phyloP scores from a whole-genome alignment of 2,888 invertebrate genomes.

The Drosophila kuntzei region DNA sequence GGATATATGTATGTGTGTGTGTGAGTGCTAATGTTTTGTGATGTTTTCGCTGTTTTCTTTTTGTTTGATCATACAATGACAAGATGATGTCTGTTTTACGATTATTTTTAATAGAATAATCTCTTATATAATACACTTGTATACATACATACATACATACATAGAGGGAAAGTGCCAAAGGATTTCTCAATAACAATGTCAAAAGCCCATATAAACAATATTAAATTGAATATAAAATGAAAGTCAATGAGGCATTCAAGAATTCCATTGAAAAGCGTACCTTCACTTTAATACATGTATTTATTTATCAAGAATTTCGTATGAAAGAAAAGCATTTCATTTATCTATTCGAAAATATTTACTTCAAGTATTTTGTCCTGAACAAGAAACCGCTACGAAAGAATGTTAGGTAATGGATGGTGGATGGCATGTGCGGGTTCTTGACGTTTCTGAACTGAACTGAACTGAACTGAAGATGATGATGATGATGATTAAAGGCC shows the following conservation, averaged over 20 bases:
- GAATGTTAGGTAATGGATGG: slow-evolving; percentile 44
- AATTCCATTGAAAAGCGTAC: slow-evolving; percentile 6
- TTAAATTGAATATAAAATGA: slow-evolving; percentile 18
- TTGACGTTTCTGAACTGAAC: slow-evolving; percentile 34
- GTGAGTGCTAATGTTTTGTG: slow-evolving; percentile 60
- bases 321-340: slow-evolving; percentile 9
- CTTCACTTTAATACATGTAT: background rate
- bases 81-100: slow-evolving; percentile 55
- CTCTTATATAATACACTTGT: slow-evolving; percentile 40
- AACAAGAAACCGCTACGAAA: slow-evolving; percentile 16
- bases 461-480: too few species aligned
- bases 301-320: slow-evolving; percentile 12
- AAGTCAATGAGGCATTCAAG: slow-evolving; percentile 15
- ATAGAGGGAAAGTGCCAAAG: slow-evolving; percentile 33
- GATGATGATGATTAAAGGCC: slow-evolving; percentile 54
- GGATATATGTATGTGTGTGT: slow-evolving; percentile 18
- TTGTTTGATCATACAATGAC: slow-evolving; percentile 68
- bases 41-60: slow-evolving; percentile 63
- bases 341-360: slow-evolving; percentile 14
- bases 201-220: slow-evolving; percentile 7
- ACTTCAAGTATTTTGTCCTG: slow-evolving; percentile 33
- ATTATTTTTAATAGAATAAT: slow-evolving; percentile 35
- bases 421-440: slow-evolving; percentile 34
- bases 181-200: slow-evolving; percentile 47
- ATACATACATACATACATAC: background rate